Conservation (phyloP, 1,140 invertebrate genomes). For the Zaprionus tsacasi region DNA sequence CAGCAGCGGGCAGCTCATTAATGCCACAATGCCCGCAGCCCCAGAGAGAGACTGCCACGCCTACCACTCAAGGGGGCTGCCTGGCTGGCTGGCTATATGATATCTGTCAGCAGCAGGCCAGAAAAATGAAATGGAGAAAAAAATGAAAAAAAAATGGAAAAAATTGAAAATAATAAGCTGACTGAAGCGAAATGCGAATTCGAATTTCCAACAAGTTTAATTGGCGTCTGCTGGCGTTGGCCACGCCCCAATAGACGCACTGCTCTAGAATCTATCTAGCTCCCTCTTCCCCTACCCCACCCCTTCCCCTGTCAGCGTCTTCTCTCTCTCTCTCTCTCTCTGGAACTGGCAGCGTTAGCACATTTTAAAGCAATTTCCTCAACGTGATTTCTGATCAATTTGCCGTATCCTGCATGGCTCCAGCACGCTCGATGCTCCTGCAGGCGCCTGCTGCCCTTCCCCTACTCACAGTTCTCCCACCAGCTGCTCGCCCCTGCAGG, state of each 20-base stretch:
- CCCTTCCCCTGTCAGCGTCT: too few relatives aligned
- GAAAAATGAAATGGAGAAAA: neutral
- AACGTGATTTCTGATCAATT: slow-evolving; percentile 69
- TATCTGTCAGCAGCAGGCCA: slow-evolving; percentile 28
- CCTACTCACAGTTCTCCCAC: too few relatives aligned
- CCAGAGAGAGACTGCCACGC: neutral
- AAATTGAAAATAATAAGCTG: slow-evolving; percentile 27
- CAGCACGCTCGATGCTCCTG: neutral
- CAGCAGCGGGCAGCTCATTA: slow-evolving; percentile 54
- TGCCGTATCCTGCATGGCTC: slow-evolving; percentile 19
- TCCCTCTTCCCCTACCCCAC: too few relatives aligned
- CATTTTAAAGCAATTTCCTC: slow-evolving; percentile 61
- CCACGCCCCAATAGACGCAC: slow-evolving; percentile 18
- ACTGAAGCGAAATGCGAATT: slow-evolving; percentile 17
- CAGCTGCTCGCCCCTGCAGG: too few relatives aligned
- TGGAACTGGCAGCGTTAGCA: slow-evolving; percentile 43
- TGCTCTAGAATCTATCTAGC: neutral
- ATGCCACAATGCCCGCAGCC: slow-evolving; percentile 34
- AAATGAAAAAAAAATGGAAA: neutral
- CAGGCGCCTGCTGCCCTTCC: too few relatives aligned
- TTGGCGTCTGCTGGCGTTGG: slow-evolving; percentile 50
- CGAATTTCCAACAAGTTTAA: slow-evolving; percentile 70
- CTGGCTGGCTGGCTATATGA: slow-evolving; percentile 11
- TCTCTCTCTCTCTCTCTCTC: too few relatives aligned
- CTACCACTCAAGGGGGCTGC: neutral